These are phyloP conservation scores for Chiloscyllium punctatum DNA, from an alignment of 2,797 vertebrate genomes.

Conservation along the genomic window DNA sequence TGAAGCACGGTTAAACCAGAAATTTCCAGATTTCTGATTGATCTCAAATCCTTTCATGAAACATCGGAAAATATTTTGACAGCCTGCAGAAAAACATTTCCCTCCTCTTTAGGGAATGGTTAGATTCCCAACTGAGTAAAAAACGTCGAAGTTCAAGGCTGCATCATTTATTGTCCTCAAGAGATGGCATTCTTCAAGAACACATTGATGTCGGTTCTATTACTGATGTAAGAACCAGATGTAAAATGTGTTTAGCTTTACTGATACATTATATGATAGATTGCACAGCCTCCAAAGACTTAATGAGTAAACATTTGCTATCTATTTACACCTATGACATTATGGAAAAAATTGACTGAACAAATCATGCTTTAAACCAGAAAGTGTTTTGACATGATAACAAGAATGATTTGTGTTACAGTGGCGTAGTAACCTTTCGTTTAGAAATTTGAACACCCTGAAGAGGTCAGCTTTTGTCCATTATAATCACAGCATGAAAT, in stretches of 20 bases:
- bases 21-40: neutral
- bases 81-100: neutral
- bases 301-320: neutral
- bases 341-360: neutral
- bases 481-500: neutral
- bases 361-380: neutral
- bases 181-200: neutral
- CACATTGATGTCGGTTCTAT: neutral
- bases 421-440: neutral
- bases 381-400: neutral
- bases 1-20: neutral
- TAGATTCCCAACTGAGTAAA: neutral
- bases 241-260: neutral
- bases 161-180: neutral
- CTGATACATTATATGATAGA: neutral
- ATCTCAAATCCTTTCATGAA: constrained; percentile 5
- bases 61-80: neutral
- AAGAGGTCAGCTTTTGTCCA: neutral
- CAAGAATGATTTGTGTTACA: neutral
- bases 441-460: neutral
- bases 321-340: neutral
- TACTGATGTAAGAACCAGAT: constrained; percentile 14
- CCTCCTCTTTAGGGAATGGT: neutral
- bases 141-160: neutral
- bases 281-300: neutral